phyloP scores from a whole-genome alignment of 2,113 vertebrate genomes.

The Phoenicopterus ruber region DNA sequence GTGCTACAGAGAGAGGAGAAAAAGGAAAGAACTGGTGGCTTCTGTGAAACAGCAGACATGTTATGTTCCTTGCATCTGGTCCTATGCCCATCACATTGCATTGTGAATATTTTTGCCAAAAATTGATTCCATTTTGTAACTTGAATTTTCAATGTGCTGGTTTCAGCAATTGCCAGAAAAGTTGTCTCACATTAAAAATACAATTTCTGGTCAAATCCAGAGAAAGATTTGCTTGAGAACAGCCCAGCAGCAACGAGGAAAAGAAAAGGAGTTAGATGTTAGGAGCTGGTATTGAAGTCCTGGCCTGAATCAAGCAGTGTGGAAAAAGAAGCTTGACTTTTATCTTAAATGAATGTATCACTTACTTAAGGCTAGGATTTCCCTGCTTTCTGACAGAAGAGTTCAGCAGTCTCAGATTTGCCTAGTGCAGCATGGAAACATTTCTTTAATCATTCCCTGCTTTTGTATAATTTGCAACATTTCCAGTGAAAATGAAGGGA shows the following conservation, averaged over 20 bases:
- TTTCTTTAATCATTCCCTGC: background rate
- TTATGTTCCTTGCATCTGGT: conserved; percentile 3
- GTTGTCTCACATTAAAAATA: background rate
- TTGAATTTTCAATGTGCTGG: background rate
- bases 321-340: background rate
- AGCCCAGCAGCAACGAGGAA: background rate
- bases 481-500: background rate
- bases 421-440: background rate
- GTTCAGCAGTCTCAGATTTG: background rate
- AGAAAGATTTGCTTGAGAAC: background rate
- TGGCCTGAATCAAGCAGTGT: background rate
- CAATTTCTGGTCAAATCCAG: background rate
- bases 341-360: background rate
- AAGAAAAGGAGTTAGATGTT: background rate
- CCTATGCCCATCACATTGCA: background rate
- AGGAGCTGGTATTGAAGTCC: background rate
- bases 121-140: background rate
- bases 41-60: background rate
- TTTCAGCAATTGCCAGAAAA: background rate
- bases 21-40: background rate
- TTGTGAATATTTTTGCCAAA: background rate
- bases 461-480: background rate
- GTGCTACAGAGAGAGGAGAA: background rate
- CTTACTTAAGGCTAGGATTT: background rate
- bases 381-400: background rate